Percentiles rank a stretch among this genome's conserved stretches.
Evolutionary conservation across 1,140 invertebrate species (phyloP).

Genomic region (Musca domestica): DNA sequence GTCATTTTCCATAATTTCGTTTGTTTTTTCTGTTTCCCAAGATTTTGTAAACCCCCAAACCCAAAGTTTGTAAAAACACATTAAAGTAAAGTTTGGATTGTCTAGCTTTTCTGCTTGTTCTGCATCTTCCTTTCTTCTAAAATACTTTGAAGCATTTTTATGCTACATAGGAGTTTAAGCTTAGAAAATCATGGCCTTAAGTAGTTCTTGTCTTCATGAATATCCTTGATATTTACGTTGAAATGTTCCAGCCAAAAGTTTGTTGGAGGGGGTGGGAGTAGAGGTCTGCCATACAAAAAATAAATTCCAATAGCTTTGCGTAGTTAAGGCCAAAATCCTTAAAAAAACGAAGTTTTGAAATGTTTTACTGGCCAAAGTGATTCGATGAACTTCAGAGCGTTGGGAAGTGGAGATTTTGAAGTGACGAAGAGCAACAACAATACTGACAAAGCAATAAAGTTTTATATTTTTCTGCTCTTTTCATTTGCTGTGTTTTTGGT

Average conservation of each 20-base stretch:
- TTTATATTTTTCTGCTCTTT: not conserved
- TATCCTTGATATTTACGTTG: conserved; percentile 1
- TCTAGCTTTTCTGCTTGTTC: not conserved
- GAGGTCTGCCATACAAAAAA: conserved; percentile 27
- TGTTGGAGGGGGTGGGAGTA: too few species aligned
- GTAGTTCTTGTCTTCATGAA: conserved; percentile 43
- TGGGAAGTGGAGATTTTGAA: not conserved
- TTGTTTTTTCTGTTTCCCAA: not conserved
- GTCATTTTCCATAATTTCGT: not conserved
- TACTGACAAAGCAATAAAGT: conserved; percentile 32
- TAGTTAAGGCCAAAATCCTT: conserved; percentile 51
- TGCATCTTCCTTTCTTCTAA: not conserved
- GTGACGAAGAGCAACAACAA: not conserved
- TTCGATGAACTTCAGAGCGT: not conserved
- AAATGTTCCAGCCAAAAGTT: too few species aligned
- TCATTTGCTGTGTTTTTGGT: conserved; percentile 1
- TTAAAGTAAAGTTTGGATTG: not conserved
- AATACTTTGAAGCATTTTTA: not conserved
- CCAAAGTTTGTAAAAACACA: conserved; percentile 1
- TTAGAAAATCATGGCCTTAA: conserved; percentile 45
- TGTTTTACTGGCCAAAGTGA: conserved; percentile 25
- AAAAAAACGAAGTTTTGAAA: conserved; percentile 39
- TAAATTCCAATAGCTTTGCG: conserved; percentile 48
- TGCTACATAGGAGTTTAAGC: conserved; percentile 18
- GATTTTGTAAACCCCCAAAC: not conserved